A percentile compares a stretch with the other conserved stretches of the same genome.
Evolutionary conservation across 2,113 vertebrate species (phyloP).

Genomic region (Aythya baeri): DNA sequence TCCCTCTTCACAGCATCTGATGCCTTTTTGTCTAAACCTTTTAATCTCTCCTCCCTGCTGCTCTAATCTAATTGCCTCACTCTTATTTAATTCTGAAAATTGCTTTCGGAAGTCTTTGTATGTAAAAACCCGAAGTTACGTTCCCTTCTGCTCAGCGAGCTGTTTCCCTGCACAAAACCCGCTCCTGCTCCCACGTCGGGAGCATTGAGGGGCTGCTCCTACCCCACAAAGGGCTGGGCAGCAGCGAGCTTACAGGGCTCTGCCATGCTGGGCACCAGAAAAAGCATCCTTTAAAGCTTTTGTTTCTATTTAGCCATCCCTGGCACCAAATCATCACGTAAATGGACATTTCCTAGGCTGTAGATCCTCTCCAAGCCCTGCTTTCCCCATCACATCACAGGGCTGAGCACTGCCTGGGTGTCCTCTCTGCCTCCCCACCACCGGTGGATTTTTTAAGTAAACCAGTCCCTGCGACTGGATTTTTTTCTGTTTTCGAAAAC

Average conservation of each 20-base stretch:
- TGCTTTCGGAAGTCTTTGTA: neutral
- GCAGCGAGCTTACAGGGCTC: neutral
- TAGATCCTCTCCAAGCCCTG: neutral
- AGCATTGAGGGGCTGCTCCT: neutral
- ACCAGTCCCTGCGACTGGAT: neutral
- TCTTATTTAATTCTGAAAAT: neutral
- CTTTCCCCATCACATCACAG: rapidly evolving
- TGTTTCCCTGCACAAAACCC: neutral
- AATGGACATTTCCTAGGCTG: neutral
- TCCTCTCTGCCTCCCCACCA: neutral
- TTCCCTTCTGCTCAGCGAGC: neutral
- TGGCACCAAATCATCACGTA: neutral
- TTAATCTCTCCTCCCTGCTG: neutral
- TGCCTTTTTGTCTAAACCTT: neutral
- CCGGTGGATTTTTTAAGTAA: neutral
- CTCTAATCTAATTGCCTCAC: neutral
- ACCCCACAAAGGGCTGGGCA: neutral
- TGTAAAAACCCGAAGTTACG: neutral
- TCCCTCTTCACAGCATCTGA: neutral
- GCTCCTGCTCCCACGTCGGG: neutral
- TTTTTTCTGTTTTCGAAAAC: neutral
- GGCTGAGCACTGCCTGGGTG: neutral
- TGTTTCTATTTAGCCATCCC: neutral
- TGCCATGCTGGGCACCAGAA: neutral
- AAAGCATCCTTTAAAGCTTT: neutral